Conservation (phyloP, 2,113 vertebrate genomes). For the Eonycteris spelaea region DNA sequence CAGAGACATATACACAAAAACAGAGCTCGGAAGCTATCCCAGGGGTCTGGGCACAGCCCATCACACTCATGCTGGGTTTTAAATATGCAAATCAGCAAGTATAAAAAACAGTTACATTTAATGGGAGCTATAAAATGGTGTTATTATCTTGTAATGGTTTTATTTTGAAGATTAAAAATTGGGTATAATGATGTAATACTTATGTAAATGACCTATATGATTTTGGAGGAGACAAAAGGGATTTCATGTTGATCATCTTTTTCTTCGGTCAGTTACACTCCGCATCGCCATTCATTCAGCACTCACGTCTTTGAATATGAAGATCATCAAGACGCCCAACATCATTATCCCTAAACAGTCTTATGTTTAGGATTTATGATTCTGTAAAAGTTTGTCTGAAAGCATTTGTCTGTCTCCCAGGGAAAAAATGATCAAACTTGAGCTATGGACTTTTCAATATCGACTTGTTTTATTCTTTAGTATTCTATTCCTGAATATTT, state of each 20-base stretch:
- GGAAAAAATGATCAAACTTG: background rate
- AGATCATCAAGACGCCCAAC: background rate
- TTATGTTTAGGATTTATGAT: background rate
- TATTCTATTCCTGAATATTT: constrained; percentile 10
- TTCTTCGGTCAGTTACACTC: constrained; percentile 32
- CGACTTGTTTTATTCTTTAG: constrained; percentile 17
- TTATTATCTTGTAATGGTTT: constrained; percentile 57
- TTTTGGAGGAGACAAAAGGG: constrained; percentile 43
- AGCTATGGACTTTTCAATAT: background rate
- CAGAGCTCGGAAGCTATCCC: background rate
- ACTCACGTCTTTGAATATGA: background rate
- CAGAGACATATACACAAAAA: background rate
- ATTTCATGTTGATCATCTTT: constrained; percentile 24
- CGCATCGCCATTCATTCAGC: background rate
- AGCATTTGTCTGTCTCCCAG: background rate
- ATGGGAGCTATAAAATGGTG: constrained; percentile 50
- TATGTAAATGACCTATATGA: constrained; percentile 57
- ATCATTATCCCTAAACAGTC: constrained; percentile 25
- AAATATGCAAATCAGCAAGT: constrained; percentile 47
- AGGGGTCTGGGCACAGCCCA: background rate
- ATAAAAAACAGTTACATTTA: constrained; percentile 42
- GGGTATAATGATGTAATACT: constrained; percentile 40
- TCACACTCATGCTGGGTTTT: background rate
- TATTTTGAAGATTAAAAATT: constrained; percentile 67
- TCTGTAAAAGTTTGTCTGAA: constrained; percentile 42